phyloP scores from a whole-genome alignment of 2,797 vertebrate genomes.

The Amblyopsis hoosieri region DNA sequence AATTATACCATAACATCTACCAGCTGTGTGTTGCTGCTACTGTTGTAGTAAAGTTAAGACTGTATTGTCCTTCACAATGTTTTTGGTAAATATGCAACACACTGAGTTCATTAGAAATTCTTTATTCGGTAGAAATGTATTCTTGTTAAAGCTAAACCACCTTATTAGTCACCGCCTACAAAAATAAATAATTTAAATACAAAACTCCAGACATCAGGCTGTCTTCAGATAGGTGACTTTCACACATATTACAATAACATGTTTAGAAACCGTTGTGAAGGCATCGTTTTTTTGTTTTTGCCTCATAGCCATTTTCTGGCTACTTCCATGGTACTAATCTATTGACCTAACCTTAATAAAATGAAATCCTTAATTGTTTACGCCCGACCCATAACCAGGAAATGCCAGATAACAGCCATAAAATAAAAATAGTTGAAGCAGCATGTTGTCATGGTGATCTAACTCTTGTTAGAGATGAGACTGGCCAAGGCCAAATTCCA shows the following conservation, averaged over 20 bases:
- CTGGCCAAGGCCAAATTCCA: no score
- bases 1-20: background rate
- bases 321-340: no score
- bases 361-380: no score
- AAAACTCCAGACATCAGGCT: constrained; percentile 60
- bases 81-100: background rate
- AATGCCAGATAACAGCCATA: no score
- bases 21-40: no score
- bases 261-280: background rate
- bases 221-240: background rate
- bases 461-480: no score
- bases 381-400: no score
- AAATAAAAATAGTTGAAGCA: no score
- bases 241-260: background rate
- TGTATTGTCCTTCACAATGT: background rate
- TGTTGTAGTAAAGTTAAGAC: background rate
- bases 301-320: background rate
- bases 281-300: background rate
- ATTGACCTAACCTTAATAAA: no score
- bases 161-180: constrained; percentile 77
- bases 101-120: constrained; percentile 61
- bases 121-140: constrained; percentile 86
- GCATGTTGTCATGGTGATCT: no score
- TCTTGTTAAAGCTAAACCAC: constrained; percentile 55
- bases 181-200: constrained; percentile 96